Evolutionary conservation across 2,113 vertebrate species (phyloP).

Genomic region (Triplophysa dalaica): DNA sequence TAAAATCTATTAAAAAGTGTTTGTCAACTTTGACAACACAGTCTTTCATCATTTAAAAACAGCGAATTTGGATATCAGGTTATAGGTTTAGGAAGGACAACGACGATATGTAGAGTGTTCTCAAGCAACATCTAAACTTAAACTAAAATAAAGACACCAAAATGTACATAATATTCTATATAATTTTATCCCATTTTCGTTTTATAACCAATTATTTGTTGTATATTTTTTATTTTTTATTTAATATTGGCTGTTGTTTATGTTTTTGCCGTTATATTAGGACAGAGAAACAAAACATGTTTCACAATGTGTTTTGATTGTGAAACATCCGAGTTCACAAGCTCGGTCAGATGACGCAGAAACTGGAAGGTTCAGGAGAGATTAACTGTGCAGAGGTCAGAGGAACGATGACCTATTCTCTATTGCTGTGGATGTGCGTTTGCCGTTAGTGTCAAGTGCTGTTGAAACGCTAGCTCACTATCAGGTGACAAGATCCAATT

Average conservation of each 20-base stretch:
- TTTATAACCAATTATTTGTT: not conserved
- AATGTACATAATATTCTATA: no score
- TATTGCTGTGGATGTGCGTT: slow-evolving; percentile 6
- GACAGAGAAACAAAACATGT: slow-evolving; percentile 37
- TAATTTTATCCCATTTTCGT: no score
- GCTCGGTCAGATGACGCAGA: slow-evolving; percentile 30
- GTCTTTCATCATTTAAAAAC: no score
- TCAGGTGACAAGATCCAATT: slow-evolving; percentile 36
- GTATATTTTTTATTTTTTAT: not conserved
- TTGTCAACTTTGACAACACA: no score
- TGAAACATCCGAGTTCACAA: slow-evolving; percentile 16
- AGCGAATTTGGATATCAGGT: no score
- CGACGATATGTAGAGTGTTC: no score
- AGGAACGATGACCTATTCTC: slow-evolving; percentile 19
- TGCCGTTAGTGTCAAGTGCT: slow-evolving; percentile 16
- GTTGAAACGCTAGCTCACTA: slow-evolving; percentile 34
- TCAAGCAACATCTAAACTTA: no score
- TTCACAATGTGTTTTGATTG: slow-evolving; percentile 51
- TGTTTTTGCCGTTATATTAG: not conserved
- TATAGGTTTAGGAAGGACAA: no score
- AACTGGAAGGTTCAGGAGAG: not conserved
- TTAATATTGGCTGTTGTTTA: not conserved
- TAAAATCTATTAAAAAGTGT: no score
- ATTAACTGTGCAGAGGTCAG: slow-evolving; percentile 5
- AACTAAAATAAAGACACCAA: no score